phyloP scores from a whole-genome alignment of 1,140 invertebrate genomes.

The Drosophila simulans region DNA sequence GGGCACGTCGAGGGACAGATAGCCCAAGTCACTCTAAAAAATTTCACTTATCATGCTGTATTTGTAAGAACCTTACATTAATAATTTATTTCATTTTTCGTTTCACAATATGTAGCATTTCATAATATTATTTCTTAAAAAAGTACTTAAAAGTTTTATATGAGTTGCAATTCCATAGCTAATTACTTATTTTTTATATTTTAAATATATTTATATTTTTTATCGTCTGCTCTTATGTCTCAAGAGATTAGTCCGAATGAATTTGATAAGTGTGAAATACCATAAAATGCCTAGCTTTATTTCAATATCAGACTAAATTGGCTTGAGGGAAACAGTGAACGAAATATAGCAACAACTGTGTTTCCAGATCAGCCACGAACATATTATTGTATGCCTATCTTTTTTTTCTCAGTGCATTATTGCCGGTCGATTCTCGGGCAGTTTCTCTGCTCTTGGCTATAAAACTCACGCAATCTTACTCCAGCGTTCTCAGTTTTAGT shows the following conservation, averaged over 20 bases:
- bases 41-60: too few relatives aligned
- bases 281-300: not conserved
- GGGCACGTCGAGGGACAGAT: constrained; percentile 38
- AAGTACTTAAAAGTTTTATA: too few relatives aligned
- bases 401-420: constrained; percentile 4
- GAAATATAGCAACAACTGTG: too few relatives aligned
- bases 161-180: too few relatives aligned
- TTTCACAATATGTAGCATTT: too few relatives aligned
- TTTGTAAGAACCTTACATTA: too few relatives aligned
- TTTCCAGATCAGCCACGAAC: too few relatives aligned
- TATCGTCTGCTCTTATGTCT: not conserved
- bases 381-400: too few relatives aligned
- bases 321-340: not conserved
- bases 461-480: constrained; percentile 58
- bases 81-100: too few relatives aligned
- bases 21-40: constrained; percentile 9
- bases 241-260: not conserved
- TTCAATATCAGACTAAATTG: not conserved
- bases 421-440: constrained; percentile 1
- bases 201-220: not conserved
- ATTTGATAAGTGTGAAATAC: not conserved
- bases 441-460: constrained; percentile 50
- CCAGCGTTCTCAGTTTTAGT: constrained; percentile 68
- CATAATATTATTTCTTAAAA: too few relatives aligned
- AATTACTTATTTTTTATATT: not conserved